These are phyloP conservation scores for Cyprinella venusta DNA, from an alignment of 2,797 vertebrate species.

Conservation along the genomic window DNA sequence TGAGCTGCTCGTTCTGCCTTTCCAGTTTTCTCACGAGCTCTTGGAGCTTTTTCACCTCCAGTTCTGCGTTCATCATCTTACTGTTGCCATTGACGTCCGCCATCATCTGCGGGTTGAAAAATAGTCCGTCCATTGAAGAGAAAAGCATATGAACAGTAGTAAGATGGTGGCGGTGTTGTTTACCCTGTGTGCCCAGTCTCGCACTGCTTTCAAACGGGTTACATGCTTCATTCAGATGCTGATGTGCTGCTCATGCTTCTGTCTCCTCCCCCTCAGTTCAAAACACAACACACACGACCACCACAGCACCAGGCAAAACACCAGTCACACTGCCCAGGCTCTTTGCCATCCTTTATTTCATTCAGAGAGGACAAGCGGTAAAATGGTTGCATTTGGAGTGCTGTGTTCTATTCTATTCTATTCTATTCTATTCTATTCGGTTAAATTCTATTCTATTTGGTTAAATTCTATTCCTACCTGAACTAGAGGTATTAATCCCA, in stretches of 20 bases:
- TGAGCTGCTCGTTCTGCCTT: conserved; percentile 93
- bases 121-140: conserved; percentile 81
- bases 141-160: conserved; percentile 56
- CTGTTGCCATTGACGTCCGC: conserved; percentile 88
- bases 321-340: conserved; percentile 3
- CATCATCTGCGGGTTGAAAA: conserved; percentile 83
- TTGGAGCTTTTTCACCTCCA: conserved; percentile 97
- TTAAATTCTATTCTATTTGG: no score
- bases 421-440: not conserved
- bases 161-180: conserved; percentile 63
- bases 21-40: conserved; percentile 94
- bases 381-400: conserved; percentile 5
- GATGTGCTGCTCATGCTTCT: conserved; percentile 47
- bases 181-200: conserved; percentile 32
- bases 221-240: conserved; percentile 59
- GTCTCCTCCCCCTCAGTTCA: conserved; percentile 60
- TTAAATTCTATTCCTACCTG: no score
- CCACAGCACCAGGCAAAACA: conserved; percentile 13
- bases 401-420: not conserved
- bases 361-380: not conserved
- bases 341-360: not conserved
- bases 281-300: conserved; percentile 43
- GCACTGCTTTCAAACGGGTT: conserved; percentile 30
- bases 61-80: conserved; percentile 86
- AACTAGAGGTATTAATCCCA: not conserved